These are phyloP conservation scores for Heliangelus exortis DNA, from an alignment of 2,797 vertebrate genomes.

Conservation along the genomic window DNA sequence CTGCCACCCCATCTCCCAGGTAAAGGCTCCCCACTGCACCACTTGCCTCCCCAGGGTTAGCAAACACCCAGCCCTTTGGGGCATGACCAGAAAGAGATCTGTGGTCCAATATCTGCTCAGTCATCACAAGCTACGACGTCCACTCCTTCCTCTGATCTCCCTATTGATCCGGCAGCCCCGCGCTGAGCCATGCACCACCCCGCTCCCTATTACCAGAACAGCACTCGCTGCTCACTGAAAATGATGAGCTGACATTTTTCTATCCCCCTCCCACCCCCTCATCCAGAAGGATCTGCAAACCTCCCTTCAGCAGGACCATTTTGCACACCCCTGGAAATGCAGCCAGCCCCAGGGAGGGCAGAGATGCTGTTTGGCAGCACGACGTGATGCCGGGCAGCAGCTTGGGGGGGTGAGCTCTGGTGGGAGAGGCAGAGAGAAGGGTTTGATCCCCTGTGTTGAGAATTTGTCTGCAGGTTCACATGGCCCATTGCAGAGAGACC, in stretches of 20 bases:
- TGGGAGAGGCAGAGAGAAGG: neutral
- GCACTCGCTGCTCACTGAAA: neutral
- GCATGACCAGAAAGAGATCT: neutral
- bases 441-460: accelerated
- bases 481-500: neutral
- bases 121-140: constrained; percentile 36
- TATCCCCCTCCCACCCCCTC: neutral
- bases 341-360: neutral
- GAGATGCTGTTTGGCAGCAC: neutral
- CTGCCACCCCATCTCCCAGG: accelerated
- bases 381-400: neutral
- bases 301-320: neutral
- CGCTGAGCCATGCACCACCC: neutral
- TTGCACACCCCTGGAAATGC: neutral
- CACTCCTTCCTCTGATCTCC: constrained; percentile 42
- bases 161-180: constrained; percentile 1
- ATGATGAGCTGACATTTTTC: constrained; percentile 48
- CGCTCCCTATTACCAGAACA: constrained; percentile 59
- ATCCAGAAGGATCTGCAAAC: neutral
- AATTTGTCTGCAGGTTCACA: neutral
- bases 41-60: neutral
- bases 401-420: accelerated
- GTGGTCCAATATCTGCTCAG: constrained; percentile 27
- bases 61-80: neutral
- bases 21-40: neutral